phyloP scores from a whole-genome alignment of 2,113 vertebrate genomes.

The western clawed frog (Xenopus tropicalis) region DNA sequence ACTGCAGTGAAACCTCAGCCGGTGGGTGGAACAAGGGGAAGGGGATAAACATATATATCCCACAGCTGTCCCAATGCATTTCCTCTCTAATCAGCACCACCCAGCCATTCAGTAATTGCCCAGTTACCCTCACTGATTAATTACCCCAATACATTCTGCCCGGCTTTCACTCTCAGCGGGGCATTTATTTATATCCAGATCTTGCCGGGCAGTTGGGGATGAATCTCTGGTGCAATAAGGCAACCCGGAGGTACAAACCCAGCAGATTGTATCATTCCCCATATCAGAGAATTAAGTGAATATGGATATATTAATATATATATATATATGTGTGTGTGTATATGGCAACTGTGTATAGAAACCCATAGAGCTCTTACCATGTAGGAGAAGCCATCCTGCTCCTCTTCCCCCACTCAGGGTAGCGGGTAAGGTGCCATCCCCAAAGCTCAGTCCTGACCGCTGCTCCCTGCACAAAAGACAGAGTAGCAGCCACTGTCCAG shows the following conservation, averaged over 20 bases:
- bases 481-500: not conserved
- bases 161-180: too few relatives aligned
- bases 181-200: too few relatives aligned
- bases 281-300: too few relatives aligned
- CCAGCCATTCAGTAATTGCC: not conserved
- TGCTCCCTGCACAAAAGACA: conserved; percentile 31
- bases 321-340: too few relatives aligned
- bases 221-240: too few relatives aligned
- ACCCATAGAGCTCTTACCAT: not conserved
- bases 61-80: not conserved
- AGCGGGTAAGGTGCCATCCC: not conserved
- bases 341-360: not conserved
- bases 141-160: too few relatives aligned
- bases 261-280: too few relatives aligned
- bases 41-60: not conserved
- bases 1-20: not conserved
- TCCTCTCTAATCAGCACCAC: not conserved
- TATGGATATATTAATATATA: too few relatives aligned
- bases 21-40: not conserved
- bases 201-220: too few relatives aligned
- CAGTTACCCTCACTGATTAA: not conserved
- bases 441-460: conserved; percentile 14
- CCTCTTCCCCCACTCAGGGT: not conserved
- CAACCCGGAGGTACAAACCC: too few relatives aligned
- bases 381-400: not conserved